Percentiles rank a stretch among this genome's conserved stretches.
Evolutionary conservation across 1,140 invertebrate species (phyloP).

Genomic region (Brachionus plicatilis): DNA sequence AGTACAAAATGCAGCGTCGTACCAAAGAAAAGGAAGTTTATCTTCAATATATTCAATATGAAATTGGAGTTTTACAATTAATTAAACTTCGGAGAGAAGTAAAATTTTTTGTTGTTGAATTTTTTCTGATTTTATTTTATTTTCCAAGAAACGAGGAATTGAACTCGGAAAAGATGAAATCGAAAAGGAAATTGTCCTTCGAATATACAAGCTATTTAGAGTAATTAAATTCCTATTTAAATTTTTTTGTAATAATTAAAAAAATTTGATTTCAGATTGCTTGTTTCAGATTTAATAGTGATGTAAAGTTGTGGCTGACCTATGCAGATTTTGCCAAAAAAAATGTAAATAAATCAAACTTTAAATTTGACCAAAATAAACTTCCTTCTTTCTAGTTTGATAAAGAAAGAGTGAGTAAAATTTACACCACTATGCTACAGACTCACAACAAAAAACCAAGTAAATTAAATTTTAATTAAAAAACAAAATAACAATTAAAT

Average conservation of each 20-base stretch:
- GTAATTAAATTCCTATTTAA: constrained; percentile 41
- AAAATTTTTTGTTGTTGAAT: background rate
- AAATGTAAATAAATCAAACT: constrained; percentile 53
- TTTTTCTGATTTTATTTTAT: background rate
- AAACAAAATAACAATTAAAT: constrained; percentile 14
- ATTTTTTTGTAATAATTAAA: constrained; percentile 31
- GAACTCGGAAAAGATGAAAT: constrained; percentile 63
- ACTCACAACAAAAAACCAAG: constrained; percentile 65
- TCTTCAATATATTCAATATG: constrained; percentile 66
- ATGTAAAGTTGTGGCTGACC: constrained; percentile 66
- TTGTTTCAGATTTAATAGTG: constrained; percentile 57
- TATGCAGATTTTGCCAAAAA: constrained; percentile 68
- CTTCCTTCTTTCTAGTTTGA: constrained; percentile 47
- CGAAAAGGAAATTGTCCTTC: constrained; percentile 63
- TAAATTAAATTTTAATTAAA: constrained; percentile 40
- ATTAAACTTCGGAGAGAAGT: constrained; percentile 58
- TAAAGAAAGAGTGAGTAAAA: constrained; percentile 52
- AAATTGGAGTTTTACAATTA: constrained; percentile 65
- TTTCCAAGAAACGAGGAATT: constrained; percentile 59
- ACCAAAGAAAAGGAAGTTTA: constrained; percentile 67
- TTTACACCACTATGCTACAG: constrained; percentile 61
- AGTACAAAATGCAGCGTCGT: constrained; percentile 66
- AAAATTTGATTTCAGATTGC: constrained; percentile 42
- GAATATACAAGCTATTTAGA: constrained; percentile 64
- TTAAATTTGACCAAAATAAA: background rate